Evolutionary conservation across 2,888 invertebrate genomes (phyloP).

Genomic region (Pemphredon lugubris): DNA sequence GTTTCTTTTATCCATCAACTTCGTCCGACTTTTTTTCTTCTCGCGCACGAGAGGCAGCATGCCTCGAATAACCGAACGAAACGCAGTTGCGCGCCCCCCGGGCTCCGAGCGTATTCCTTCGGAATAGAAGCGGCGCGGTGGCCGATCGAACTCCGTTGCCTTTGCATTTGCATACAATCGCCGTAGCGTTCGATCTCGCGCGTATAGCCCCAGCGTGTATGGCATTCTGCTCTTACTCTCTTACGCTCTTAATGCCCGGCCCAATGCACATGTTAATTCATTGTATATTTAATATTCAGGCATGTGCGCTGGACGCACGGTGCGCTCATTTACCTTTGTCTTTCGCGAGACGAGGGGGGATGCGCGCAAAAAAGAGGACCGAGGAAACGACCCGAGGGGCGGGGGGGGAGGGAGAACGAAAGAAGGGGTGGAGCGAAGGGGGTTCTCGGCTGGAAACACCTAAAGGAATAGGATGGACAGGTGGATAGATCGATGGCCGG

Average conservation of each 20-base stretch:
- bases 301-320: conserved; percentile 30
- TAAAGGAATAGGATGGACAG: conserved; percentile 13
- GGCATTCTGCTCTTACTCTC: not conserved
- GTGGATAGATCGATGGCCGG: not conserved
- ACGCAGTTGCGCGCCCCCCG: not conserved
- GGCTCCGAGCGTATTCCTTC: conserved; percentile 10
- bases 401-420: conserved; percentile 12
- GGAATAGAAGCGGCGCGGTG: conserved; percentile 32
- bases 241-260: conserved; percentile 46
- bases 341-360: conserved; percentile 12
- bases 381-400: not conserved
- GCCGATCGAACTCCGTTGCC: conserved; percentile 47
- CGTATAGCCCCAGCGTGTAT: not conserved
- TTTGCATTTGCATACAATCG: conserved; percentile 73
- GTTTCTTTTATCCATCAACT: too few species aligned
- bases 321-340: conserved; percentile 19
- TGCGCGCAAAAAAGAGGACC: not conserved
- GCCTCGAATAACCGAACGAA: conserved; percentile 18
- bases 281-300: conserved; percentile 56
- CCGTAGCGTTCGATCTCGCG: conserved; percentile 55
- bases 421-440: conserved; percentile 19
- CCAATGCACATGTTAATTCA: conserved; percentile 57
- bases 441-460: too few species aligned
- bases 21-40: too few species aligned
- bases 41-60: conserved; percentile 5